phyloP scores from a whole-genome alignment of 1,140 invertebrate species.

The Apis mellifera region DNA sequence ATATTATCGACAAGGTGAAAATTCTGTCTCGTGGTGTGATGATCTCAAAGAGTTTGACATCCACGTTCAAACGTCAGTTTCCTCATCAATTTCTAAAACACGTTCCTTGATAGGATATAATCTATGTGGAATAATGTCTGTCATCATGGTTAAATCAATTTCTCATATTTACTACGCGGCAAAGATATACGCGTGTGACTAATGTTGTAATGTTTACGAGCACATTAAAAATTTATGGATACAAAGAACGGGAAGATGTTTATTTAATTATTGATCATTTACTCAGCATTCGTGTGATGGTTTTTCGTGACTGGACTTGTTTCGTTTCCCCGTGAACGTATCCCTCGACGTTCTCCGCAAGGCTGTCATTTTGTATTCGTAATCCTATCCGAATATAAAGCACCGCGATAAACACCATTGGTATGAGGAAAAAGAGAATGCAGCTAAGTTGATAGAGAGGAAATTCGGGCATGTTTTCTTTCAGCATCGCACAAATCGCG shows the following conservation, averaged over 20 bases:
- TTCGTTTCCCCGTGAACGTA: conserved; percentile 85
- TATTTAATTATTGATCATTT: conserved; percentile 64
- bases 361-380: conserved; percentile 84
- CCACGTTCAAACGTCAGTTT: not conserved
- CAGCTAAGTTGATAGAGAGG: conserved; percentile 91
- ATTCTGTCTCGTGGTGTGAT: not conserved
- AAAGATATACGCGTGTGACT: not conserved
- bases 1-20: conserved; percentile 4
- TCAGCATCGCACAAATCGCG: conserved; percentile 89
- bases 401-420: conserved; percentile 89
- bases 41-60: not conserved
- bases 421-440: conserved; percentile 91
- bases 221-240: not conserved
- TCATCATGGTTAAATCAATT: not conserved
- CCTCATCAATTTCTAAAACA: conserved; percentile 12
- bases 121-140: not conserved
- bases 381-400: conserved; percentile 90
- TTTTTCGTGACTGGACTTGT: conserved; percentile 86
- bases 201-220: not conserved
- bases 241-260: too few species aligned
- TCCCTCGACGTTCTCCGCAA: conserved; percentile 78
- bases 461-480: conserved; percentile 72
- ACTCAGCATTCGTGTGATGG: conserved; percentile 92
- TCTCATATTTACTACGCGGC: not conserved
- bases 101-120: not conserved